Evolutionary conservation across 1,140 invertebrate species (phyloP), one percentile per base, ranked within the genome.

Genomic region (Drosophila cardini): DNA sequence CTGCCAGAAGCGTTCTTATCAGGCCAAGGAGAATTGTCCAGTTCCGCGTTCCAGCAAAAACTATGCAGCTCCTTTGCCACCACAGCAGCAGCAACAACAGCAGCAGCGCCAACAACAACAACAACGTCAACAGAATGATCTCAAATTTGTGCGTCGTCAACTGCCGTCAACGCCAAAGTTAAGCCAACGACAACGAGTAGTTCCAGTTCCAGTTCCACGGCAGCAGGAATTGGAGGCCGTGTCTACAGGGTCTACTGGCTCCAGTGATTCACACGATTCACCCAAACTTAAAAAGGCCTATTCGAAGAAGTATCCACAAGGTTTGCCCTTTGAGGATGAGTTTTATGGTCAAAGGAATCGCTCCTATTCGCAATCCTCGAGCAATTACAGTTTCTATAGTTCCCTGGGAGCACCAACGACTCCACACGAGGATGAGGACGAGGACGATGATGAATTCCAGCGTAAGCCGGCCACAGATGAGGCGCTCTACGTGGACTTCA

Each of bases 241-340:
- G 21, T 26, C 21, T 26, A 26, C 21, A 26, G 67, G 11, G 73
- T 91, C 82, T n/a, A 80, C 90, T 6, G 86, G 80, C 6, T 91
- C 90, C 5, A 91, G 90, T 21, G 83, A 80, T 52, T 91, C 89
- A 4, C 83, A 91, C 45, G 91, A 87, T 42, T 92, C 89, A 55
- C 91, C 91, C 11, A 78, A 71, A n/a, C 64, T 90, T 3, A 91
- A 91, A 60, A 91, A 91, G 61, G 80, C 91, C 42, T 92, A 78
- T 56, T 92, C 91, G 4, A 91, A 80, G 5, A 92, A 92, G 63
- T 92, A 90, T 36, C 91, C 91, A 1, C 87, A 91, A 36, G 91
- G 91, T 11, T 43, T 92, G 56, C 91, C 91, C 40, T 92, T 92
- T 48, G 91, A 92, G 61, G 86, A 92, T 57, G 91, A 92, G 72